Percentiles rank a stretch among this genome's conserved stretches.
These are phyloP conservation scores for Cisticola juncidis DNA, from an alignment of 2,113 vertebrate genomes.

Conservation along the genomic window DNA sequence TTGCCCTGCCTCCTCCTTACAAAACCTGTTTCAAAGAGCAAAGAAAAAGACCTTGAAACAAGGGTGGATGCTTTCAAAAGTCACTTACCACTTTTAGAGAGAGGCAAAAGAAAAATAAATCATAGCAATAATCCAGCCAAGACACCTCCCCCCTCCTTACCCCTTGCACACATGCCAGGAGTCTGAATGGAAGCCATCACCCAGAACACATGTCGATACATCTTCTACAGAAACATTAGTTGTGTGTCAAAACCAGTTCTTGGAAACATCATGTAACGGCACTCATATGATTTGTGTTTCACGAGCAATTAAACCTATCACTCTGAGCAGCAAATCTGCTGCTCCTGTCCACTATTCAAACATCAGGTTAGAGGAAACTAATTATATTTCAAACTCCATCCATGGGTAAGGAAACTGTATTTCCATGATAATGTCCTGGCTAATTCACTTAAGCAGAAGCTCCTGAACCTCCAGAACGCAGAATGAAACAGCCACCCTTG, in stretches of 20 bases:
- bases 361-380: not conserved
- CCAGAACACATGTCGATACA: not conserved
- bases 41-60: not conserved
- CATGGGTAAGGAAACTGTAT: not conserved
- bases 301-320: conserved; percentile 38
- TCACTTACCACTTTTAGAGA: not conserved
- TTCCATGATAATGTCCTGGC: not conserved
- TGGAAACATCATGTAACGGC: conserved; percentile 22
- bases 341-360: not conserved
- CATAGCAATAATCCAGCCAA: not conserved
- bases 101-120: not conserved
- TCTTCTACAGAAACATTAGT: conserved; percentile 22
- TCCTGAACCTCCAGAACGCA: not conserved
- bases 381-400: not conserved
- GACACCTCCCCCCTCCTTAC: not conserved
- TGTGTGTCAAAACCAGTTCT: conserved; percentile 34
- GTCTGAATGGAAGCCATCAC: not conserved
- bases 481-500: not conserved
- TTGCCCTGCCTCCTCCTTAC: not conserved
- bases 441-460: conserved; percentile 1
- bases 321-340: not conserved
- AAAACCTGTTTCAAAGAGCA: not conserved
- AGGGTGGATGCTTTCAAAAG: not conserved
- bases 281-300: conserved; percentile 5
- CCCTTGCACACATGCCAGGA: not conserved